Base-by-base conservation (phyloP, 2,113 vertebrate genomes). In the Heterotis niloticus region DNA sequence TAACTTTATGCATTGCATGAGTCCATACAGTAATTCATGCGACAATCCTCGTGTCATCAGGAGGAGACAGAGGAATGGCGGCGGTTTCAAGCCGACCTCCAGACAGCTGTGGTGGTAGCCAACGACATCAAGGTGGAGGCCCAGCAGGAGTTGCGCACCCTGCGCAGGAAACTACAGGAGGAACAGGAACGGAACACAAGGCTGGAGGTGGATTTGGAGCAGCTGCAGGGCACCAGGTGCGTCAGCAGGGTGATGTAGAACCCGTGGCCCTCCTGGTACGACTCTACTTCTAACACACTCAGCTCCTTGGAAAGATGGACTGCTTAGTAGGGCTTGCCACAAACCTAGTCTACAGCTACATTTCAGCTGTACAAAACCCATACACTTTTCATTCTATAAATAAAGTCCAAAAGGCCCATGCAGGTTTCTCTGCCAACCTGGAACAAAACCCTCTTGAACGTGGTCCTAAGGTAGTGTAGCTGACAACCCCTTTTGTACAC, bases 121-220 rank as follows among this genome's bases (percentile, higher is more conserved):
- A 99, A 99, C 0, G 97, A 99, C 85, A 98, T 99, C 64, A 99
- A 99, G 87, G 96, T 96, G 65, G 98, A 99, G 86, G 95, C 96
- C 34, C 96, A 99, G 88, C 96, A 98, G 89, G 97, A 98, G 87
- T 90, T 99, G 66, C 95, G 96, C 0, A 79, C 91, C 0, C 93
- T 98, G 24, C 94, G 93, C 85, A 92, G 94, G 80, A 89, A 91
- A 83, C 92, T 99, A 81, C 93, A 96, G 88, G 98, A 99, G 85
- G 96, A 98, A 78, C 95, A 98, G 85, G 96, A 95, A 84, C 96
- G 92, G 81, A 95, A 80, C 0, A 84, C 92, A 54, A 92, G 89
- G 10, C 92, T 98, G 79, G 93, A 94, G 64, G 88, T 93, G 70
- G 95, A 98, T 85, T 92, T 98, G 24, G 95, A 97, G 85, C 94